Conservation (phyloP, 2,113 vertebrate genomes). For the Brevimyrus niger region DNA sequence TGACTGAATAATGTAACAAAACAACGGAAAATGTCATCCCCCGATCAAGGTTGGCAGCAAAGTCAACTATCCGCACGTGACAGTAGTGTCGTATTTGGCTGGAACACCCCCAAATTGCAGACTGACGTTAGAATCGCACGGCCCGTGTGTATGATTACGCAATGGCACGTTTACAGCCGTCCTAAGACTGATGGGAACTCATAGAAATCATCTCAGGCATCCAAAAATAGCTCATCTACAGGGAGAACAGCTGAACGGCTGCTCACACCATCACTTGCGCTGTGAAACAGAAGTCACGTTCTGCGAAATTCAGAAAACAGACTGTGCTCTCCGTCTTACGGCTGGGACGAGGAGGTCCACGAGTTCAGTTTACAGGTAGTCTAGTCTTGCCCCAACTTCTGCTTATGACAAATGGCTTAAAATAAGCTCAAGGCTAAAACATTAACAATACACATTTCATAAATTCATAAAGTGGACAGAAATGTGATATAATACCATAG, state of each 20-base stretch:
- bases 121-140: neutral
- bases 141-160: neutral
- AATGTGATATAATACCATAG: neutral
- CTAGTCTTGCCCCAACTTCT: neutral
- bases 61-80: neutral
- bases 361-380: neutral
- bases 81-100: constrained; percentile 11
- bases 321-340: neutral
- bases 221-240: constrained; percentile 14
- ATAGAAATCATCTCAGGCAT: neutral
- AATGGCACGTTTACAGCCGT: neutral
- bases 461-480: neutral
- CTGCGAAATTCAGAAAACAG: neutral
- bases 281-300: neutral
- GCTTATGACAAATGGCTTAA: neutral
- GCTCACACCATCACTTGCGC: neutral
- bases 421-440: neutral
- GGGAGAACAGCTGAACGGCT: constrained; percentile 2
- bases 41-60: neutral
- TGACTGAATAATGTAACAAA: neutral
- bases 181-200: constrained; percentile 14
- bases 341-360: neutral
- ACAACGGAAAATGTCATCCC: neutral
- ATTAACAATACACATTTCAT: neutral
- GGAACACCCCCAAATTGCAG: neutral